Base-by-base conservation (phyloP, 1,140 invertebrate genomes). In the Tetranychus urticae region DNA sequence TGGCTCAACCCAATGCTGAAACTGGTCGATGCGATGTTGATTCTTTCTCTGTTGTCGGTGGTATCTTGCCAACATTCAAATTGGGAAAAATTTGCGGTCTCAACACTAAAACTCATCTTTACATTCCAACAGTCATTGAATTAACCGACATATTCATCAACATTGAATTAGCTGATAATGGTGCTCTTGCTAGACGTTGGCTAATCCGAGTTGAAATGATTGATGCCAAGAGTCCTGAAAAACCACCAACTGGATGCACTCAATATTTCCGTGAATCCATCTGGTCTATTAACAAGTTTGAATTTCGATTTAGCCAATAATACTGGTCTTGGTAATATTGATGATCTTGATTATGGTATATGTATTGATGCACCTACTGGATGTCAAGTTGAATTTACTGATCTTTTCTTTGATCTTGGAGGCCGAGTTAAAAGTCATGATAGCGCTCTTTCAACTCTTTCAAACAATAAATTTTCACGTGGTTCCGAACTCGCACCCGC, bases 241-340 rank as follows among this genome's bases (percentile, higher is more conserved):
- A 37, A 61, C 84, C 83, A 4, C 84, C 84, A 4, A 77, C 78
- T 54, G 84, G 84, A 37, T 88, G 85, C 70, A 73, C 86, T 3
- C 83, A 85, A 73, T 87, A 86, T 70, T 81, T 81, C 68, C 80
- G 78, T 33, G 76, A 73, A 5, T 64, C 72, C 72, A 3, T 75
- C 75, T 8, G 83, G 81, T 12, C 80, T 75, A 0, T 79, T 86
- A 14, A 77, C 71, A 39, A 84, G 83, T 69, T 88, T 88, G 64
- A 87, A 69, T 56, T 70, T 64, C 55, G 59, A 50, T 60, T 23
- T 31, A 13, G 35, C 6, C 31, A 56, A 36, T 34, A 56, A 56
- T 13, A 33, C 33, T 39, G 55, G 55, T 56, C 34, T 37, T 36
- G 55, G 55, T 35, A 56, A 56, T 36, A 56, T 56, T 23, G 55